These are phyloP conservation scores for Cryptotermes secundus DNA, from an alignment of 1,140 invertebrate genomes.

Conservation along the genomic window DNA sequence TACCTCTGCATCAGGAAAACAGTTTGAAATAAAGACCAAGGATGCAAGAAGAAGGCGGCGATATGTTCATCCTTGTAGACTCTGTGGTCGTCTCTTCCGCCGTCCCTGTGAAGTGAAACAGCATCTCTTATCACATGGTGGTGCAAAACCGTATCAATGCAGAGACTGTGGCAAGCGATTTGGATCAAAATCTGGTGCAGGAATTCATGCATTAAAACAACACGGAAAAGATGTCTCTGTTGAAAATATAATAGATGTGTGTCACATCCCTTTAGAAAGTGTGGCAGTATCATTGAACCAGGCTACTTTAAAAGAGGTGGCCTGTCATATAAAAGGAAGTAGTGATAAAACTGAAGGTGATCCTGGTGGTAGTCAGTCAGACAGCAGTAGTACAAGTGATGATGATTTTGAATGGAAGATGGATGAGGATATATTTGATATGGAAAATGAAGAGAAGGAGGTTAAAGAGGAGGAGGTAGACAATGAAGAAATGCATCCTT, in stretches of 20 bases:
- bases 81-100: slow-evolving; percentile 36
- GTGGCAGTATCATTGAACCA: not conserved
- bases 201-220: slow-evolving; percentile 35
- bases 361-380: not conserved
- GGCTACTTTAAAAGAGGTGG: slow-evolving; percentile 27
- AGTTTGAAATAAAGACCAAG: slow-evolving; percentile 30
- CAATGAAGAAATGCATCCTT: slow-evolving; percentile 22
- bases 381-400: slow-evolving; percentile 25
- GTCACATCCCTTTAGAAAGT: slow-evolving; percentile 4
- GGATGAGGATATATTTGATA: slow-evolving; percentile 29
- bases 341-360: slow-evolving; percentile 23
- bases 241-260: slow-evolving; percentile 27
- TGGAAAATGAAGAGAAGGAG: slow-evolving; percentile 1
- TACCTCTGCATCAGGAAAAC: not conserved
- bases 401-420: slow-evolving; percentile 37
- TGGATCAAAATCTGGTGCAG: slow-evolving; percentile 34
- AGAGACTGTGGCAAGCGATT: slow-evolving; percentile 36
- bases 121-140: slow-evolving; percentile 36
- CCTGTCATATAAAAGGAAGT: not conserved
- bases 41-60: slow-evolving; percentile 25
- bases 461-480: not conserved
- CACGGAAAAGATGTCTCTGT: slow-evolving; percentile 33
- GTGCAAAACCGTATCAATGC: slow-evolving; percentile 36
- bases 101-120: slow-evolving; percentile 36
- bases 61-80: slow-evolving; percentile 34